Evolutionary conservation across 2,113 vertebrate species (phyloP).

Genomic region (Pyxicephalus adspersus): DNA sequence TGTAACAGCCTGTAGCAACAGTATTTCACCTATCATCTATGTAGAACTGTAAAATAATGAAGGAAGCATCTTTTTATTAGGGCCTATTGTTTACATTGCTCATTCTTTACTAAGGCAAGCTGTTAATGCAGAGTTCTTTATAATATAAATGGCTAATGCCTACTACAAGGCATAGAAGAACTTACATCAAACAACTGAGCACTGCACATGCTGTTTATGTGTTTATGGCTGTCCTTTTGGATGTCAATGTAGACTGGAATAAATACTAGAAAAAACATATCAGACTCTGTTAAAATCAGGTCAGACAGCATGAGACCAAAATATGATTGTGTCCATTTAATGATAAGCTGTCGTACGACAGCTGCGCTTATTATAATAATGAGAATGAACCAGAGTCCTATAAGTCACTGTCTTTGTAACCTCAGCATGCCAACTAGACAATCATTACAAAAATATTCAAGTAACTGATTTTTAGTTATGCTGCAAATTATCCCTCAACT

Average conservation of each 20-base stretch:
- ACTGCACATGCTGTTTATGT: neutral
- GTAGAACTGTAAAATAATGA: no score
- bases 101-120: no score
- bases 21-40: no score
- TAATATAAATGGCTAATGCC: no score
- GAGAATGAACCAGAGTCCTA: conserved; percentile 68
- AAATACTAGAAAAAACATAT: conserved; percentile 24
- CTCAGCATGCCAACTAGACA: conserved; percentile 3
- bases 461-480: neutral
- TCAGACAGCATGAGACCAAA: conserved; percentile 59
- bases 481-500: neutral
- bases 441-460: neutral
- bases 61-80: no score
- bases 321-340: conserved; percentile 59
- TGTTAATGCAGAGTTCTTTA: no score
- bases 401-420: conserved; percentile 13
- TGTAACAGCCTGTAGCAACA: no score
- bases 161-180: no score
- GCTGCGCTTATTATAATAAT: conserved; percentile 74
- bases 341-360: conserved; percentile 66
- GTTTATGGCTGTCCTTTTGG: neutral
- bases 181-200: no score
- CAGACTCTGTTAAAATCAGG: conserved; percentile 42
- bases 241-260: conserved; percentile 8
- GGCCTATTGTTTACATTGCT: no score